Percentiles rank a stretch among this genome's conserved stretches.
phyloP scores from a whole-genome alignment of 2,888 invertebrate genomes.

The Parthenolecanium corni region DNA sequence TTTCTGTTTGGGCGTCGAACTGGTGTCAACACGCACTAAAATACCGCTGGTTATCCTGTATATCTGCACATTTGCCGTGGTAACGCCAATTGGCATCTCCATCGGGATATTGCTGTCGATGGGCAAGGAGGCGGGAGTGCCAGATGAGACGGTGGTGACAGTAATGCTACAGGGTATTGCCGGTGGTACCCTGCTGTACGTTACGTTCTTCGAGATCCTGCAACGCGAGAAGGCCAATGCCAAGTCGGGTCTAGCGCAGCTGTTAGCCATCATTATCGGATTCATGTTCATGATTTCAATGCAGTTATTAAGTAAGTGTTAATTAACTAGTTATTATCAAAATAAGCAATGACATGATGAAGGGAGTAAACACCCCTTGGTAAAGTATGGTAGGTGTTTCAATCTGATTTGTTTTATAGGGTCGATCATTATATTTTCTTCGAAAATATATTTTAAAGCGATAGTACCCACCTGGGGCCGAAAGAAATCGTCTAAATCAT shows the following conservation, averaged over 20 bases:
- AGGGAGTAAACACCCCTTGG: too few relatives aligned
- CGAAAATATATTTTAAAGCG: too few relatives aligned
- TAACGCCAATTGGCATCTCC: slow-evolving; percentile 56
- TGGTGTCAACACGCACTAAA: slow-evolving; percentile 46
- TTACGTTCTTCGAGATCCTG: slow-evolving; percentile 71
- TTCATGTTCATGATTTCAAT: slow-evolving; percentile 48
- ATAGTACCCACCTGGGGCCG: too few relatives aligned
- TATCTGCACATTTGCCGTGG: slow-evolving; percentile 51
- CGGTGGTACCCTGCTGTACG: slow-evolving; percentile 65
- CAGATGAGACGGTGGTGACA: slow-evolving; percentile 42
- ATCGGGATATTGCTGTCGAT: slow-evolving; percentile 47
- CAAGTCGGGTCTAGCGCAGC: slow-evolving; percentile 47
- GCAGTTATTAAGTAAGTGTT: slow-evolving; percentile 34
- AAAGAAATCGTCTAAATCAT: too few relatives aligned
- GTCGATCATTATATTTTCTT: too few relatives aligned
- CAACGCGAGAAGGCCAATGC: slow-evolving; percentile 53
- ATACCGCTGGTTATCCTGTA: slow-evolving; percentile 44
- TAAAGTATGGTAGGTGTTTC: too few relatives aligned
- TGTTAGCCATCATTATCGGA: slow-evolving; percentile 46
- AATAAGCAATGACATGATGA: too few relatives aligned
- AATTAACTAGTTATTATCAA: background rate
- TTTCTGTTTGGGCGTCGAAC: slow-evolving; percentile 54
- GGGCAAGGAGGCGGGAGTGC: slow-evolving; percentile 37
- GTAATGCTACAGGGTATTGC: slow-evolving; percentile 56
- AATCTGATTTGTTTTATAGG: too few relatives aligned